These are phyloP conservation scores for Ametastegia equiseti DNA, from an alignment of 2,888 invertebrate species.

Conservation along the genomic window DNA sequence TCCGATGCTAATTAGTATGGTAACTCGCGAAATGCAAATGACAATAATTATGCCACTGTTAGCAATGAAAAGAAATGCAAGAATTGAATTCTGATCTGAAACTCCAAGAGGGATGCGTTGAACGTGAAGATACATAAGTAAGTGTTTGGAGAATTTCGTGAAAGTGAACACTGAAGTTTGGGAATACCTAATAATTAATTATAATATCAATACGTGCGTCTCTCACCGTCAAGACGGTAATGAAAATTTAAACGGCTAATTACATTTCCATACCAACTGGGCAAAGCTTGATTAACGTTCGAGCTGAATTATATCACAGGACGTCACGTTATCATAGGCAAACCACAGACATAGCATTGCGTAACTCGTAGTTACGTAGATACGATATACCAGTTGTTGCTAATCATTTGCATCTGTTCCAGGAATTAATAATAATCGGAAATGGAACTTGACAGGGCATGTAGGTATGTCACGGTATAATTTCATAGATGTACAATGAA, in stretches of 20 bases:
- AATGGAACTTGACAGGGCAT: background rate
- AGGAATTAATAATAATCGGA: background rate
- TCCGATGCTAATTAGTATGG: background rate
- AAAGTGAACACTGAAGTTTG: background rate
- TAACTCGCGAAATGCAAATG: background rate
- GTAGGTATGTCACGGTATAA: background rate
- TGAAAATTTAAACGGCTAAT: slow-evolving; percentile 19
- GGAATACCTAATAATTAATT: background rate
- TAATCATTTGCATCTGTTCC: background rate
- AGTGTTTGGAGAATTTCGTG: background rate
- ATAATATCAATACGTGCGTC: background rate
- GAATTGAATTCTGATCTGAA: background rate
- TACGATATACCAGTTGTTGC: background rate
- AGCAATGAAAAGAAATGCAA: background rate
- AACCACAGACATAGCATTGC: slow-evolving; percentile 5
- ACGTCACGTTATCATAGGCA: slow-evolving; percentile 1
- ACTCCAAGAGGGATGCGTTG: background rate
- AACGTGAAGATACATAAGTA: background rate
- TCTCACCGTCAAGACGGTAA: background rate
- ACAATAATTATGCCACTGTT: background rate
- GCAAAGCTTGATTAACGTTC: slow-evolving; percentile 5
- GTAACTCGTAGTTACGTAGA: background rate
- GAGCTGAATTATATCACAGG: slow-evolving; percentile 13
- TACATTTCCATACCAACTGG: slow-evolving; percentile 26
- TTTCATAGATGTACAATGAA: background rate